These are phyloP conservation scores for Megalops cyprinoides DNA, from an alignment of 2,797 vertebrate species.

Conservation along the genomic window DNA sequence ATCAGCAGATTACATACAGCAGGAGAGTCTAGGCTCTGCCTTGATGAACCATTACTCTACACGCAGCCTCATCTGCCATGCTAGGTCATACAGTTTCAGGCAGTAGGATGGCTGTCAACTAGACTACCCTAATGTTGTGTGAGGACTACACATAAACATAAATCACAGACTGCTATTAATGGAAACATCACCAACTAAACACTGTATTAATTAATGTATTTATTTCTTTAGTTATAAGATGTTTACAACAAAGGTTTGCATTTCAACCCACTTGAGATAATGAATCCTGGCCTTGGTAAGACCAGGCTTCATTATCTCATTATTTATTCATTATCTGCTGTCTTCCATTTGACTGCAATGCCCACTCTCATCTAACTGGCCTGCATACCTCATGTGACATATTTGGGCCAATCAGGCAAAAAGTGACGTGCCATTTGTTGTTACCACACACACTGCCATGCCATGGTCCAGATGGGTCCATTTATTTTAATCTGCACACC, in stretches of 20 bases:
- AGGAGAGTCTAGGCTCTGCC: not conserved
- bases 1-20: not conserved
- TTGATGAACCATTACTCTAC: not conserved
- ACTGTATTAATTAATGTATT: no score
- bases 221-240: no score
- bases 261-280: not conserved
- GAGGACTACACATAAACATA: no score
- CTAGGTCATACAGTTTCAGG: not conserved
- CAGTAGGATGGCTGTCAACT: not conserved
- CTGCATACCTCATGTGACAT: not conserved
- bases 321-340: no score
- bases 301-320: no score
- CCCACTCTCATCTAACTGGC: not conserved
- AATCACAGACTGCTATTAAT: not conserved
- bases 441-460: slow-evolving; percentile 57
- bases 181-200: not conserved
- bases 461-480: slow-evolving; percentile 64
- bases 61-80: not conserved
- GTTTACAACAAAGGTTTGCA: not conserved
- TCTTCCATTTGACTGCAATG: not conserved
- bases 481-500: slow-evolving; percentile 58
- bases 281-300: not conserved
- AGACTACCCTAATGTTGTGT: no score
- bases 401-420: not conserved
- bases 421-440: not conserved